Percentiles rank a stretch among this genome's conserved stretches.
These are phyloP conservation scores for Cotesia chilonis DNA, from an alignment of 1,140 invertebrate species.

Conservation along the genomic window DNA sequence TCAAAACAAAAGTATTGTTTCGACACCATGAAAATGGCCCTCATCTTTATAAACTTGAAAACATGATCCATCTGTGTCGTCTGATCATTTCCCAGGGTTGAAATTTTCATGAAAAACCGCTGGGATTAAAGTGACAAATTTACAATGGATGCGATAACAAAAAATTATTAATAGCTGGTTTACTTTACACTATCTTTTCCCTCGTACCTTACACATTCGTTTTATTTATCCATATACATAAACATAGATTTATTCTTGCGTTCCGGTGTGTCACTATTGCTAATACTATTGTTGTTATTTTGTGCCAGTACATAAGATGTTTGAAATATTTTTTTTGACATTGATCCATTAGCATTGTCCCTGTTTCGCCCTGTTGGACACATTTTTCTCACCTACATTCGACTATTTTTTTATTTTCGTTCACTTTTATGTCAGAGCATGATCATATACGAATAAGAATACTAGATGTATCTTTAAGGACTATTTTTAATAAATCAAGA, in stretches of 20 bases:
- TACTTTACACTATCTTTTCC: no score
- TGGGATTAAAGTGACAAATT: constrained; percentile 10
- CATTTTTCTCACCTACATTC: neutral
- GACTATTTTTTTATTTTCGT: neutral
- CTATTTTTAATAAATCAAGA: neutral
- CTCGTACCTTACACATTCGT: no score
- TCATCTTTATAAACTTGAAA: neutral
- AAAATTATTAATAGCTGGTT: constrained; percentile 1
- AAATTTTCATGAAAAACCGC: neutral
- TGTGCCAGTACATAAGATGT: neutral
- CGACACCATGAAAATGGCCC: no score
- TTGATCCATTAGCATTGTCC: constrained; percentile 8
- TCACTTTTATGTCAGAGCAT: neutral
- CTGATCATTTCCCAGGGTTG: neutral
- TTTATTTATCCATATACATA: no score
- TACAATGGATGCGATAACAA: constrained; percentile 7
- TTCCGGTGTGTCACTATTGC: no score
- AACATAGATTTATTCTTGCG: no score
- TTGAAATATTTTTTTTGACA: constrained; percentile 15
- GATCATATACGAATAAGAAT: neutral
- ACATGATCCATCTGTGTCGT: neutral
- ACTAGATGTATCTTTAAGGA: neutral
- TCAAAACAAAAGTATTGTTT: no score
- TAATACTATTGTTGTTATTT: neutral
- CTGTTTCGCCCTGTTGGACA: constrained; percentile 5